These are phyloP conservation scores for Stichopus chloronotus DNA, from an alignment of 35 echinoderm and acorn worm genomes.

Conservation along the genomic window DNA sequence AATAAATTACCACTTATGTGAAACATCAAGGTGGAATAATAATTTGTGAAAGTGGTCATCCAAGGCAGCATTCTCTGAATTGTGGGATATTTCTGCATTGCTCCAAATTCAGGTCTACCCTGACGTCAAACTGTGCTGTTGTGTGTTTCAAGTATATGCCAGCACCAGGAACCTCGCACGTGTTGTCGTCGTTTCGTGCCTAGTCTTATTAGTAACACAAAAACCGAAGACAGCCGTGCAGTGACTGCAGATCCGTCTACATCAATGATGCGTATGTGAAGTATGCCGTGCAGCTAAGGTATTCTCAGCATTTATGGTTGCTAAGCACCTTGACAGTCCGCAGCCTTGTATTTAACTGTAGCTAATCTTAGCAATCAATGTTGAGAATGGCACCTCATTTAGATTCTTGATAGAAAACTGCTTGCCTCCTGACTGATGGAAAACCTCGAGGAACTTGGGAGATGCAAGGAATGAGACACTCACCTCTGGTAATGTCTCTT, in stretches of 20 bases:
- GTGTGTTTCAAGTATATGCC: no score
- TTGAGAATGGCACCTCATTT: not conserved
- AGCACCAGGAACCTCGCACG: no score
- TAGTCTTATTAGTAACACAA: not conserved
- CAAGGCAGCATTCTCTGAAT: no score
- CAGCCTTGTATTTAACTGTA: not conserved
- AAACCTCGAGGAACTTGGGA: slow-evolving; percentile 19
- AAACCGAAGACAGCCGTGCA: not conserved
- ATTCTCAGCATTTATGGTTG: slow-evolving; percentile 1
- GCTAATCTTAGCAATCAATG: not conserved
- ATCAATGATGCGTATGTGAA: slow-evolving; percentile 8
- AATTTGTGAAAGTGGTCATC: no score
- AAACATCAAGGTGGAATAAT: no score
- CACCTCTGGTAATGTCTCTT: not conserved
- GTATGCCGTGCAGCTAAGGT: slow-evolving; percentile 46
- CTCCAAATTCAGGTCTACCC: no score
- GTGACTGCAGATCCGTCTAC: not conserved
- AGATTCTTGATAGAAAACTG: not conserved
- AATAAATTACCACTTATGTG: no score
- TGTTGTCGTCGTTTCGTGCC: no score
- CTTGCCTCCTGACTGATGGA: not conserved
- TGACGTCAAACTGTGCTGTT: no score
- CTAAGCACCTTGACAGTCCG: not conserved
- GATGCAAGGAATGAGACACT: slow-evolving; percentile 13
- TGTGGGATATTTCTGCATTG: no score